Percentiles rank a stretch among this genome's conserved stretches.
Conservation (phyloP, 2,888 invertebrate species). For the Erebia aethiops region DNA sequence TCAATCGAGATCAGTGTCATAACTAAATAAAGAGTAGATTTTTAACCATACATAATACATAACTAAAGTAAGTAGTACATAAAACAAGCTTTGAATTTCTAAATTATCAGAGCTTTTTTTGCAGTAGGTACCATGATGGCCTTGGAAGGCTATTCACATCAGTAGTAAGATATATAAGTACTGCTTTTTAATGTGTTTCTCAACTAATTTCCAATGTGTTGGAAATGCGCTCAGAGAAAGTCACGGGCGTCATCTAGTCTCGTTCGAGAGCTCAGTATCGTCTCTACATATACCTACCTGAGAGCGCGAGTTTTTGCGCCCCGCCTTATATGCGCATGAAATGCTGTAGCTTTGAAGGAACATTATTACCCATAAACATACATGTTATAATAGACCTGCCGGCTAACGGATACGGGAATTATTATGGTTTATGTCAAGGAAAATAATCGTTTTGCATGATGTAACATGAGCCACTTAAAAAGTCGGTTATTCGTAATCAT, state of each 20-base stretch:
- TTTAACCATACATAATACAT: no score
- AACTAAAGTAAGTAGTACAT: no score
- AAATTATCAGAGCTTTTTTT: no score
- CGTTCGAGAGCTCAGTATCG: slow-evolving; percentile 37
- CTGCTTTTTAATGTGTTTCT: slow-evolving; percentile 1
- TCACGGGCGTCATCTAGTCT: slow-evolving; percentile 27
- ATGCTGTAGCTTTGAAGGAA: slow-evolving; percentile 32
- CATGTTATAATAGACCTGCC: slow-evolving; percentile 27
- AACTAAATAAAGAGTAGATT: no score
- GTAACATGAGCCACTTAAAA: not conserved
- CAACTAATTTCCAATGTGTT: slow-evolving; percentile 13
- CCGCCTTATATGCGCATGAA: slow-evolving; percentile 38
- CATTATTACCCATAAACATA: slow-evolving; percentile 36
- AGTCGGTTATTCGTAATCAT: no score
- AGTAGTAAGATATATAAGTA: not conserved
- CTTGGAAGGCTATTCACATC: not conserved
- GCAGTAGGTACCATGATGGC: not conserved
- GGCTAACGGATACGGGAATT: slow-evolving; percentile 17
- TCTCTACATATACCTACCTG: slow-evolving; percentile 21
- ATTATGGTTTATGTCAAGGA: not conserved
- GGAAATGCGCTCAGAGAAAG: slow-evolving; percentile 31
- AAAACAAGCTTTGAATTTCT: no score
- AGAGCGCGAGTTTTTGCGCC: slow-evolving; percentile 37
- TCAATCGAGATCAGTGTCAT: no score
- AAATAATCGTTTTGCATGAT: not conserved